Evolutionary conservation across 92 coral and sea anemone species (phyloP).

Genomic region (Anthopleura xanthogrammica): DNA sequence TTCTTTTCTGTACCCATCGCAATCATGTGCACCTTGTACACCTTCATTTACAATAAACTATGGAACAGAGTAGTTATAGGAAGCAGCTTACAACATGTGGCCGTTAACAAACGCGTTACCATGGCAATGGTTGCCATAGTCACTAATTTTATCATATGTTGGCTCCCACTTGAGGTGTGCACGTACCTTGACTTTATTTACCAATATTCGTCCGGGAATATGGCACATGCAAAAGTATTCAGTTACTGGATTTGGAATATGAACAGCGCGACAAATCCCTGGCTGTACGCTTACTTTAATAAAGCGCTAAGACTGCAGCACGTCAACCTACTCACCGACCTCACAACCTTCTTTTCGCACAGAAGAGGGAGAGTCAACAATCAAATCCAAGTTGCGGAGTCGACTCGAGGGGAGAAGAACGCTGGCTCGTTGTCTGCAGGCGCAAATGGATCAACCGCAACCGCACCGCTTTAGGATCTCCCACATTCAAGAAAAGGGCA

Average conservation of each 20-base stretch:
- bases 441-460: neutral
- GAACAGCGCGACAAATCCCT: neutral
- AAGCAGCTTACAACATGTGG: neutral
- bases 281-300: conserved; percentile 1
- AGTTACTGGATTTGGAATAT: neutral
- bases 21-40: conserved; percentile 1
- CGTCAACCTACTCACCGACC: neutral
- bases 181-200: neutral
- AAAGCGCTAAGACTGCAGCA: neutral
- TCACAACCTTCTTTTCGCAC: neutral
- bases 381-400: neutral
- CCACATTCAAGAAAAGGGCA: no score
- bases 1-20: neutral
- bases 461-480: no score
- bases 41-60: neutral
- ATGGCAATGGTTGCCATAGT: conserved; percentile 22
- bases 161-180: neutral
- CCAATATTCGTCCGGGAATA: neutral
- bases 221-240: neutral
- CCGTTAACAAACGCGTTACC: conserved; percentile 10
- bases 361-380: neutral
- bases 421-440: neutral
- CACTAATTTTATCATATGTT: neutral
- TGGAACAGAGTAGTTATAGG: neutral
- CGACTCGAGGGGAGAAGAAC: neutral